A percentile compares a stretch with the other conserved stretches of the same genome.
These are phyloP conservation scores for Agrilus cyanescens DNA, from an alignment of 2,888 invertebrate species.

Conservation along the genomic window DNA sequence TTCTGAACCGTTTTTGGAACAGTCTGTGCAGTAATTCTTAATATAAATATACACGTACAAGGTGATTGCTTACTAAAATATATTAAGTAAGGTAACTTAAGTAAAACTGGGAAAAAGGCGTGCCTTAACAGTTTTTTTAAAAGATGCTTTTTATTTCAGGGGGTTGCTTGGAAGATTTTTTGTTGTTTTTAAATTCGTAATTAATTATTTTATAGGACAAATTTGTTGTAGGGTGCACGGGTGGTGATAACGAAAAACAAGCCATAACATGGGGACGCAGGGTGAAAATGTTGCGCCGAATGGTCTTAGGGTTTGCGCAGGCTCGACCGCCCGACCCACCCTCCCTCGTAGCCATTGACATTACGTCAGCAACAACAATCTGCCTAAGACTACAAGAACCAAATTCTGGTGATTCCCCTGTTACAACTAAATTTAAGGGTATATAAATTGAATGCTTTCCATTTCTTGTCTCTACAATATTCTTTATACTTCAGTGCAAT, in stretches of 20 bases:
- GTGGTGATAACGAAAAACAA: conserved; percentile 68
- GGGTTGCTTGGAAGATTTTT: too few relatives aligned
- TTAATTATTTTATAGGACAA: too few relatives aligned
- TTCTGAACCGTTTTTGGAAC: too few relatives aligned
- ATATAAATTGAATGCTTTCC: conserved; percentile 16
- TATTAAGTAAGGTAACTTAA: too few relatives aligned
- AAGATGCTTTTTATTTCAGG: too few relatives aligned
- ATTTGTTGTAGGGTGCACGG: conserved; percentile 49
- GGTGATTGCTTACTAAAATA: too few relatives aligned
- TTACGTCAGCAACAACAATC: conserved; percentile 61
- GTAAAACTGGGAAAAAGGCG: too few relatives aligned
- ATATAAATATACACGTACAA: too few relatives aligned
- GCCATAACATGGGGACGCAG: conserved; percentile 81
- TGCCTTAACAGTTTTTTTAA: too few relatives aligned
- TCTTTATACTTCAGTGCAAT: conserved; percentile 60
- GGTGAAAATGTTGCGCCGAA: conserved; percentile 58
- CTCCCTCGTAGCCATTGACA: conserved; percentile 65
- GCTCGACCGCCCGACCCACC: conserved; percentile 73
- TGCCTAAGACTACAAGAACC: conserved; percentile 55
- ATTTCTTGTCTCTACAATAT: not conserved
- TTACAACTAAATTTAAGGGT: conserved; percentile 89
- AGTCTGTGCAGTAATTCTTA: too few relatives aligned
- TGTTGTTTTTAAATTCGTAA: too few relatives aligned
- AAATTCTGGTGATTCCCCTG: conserved; percentile 57
- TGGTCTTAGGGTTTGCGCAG: conserved; percentile 81